These are phyloP conservation scores for Nematostella vectensis DNA, from an alignment of 92 coral and sea anemone species.

Conservation along the genomic window DNA sequence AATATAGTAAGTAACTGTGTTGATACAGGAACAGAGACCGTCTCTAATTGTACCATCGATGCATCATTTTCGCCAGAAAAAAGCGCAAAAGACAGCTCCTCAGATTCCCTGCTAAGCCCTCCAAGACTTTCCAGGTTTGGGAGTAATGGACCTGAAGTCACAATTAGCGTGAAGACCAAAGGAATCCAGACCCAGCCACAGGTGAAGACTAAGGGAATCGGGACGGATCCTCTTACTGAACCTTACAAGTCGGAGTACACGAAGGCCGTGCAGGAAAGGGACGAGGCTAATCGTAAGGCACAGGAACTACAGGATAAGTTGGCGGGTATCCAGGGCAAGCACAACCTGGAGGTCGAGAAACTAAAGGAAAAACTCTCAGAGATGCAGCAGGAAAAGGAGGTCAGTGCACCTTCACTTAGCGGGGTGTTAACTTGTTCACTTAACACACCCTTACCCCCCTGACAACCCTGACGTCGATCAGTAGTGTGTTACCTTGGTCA, in stretches of 20 bases:
- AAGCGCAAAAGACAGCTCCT: neutral
- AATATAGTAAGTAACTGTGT: neutral
- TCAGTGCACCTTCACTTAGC: no score
- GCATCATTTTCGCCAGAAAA: neutral
- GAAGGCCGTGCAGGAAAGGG: conserved; percentile 57
- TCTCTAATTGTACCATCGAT: neutral
- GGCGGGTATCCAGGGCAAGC: conserved; percentile 34
- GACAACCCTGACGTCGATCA: neutral
- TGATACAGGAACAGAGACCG: neutral
- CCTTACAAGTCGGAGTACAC: conserved; percentile 66
- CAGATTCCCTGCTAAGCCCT: neutral
- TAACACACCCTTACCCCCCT: neutral
- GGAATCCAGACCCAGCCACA: conserved; percentile 72
- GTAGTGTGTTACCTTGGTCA: no score
- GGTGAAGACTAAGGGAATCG: conserved; percentile 61
- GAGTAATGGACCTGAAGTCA: conserved; percentile 12
- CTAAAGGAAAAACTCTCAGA: conserved; percentile 62
- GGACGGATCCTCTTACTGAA: conserved; percentile 78
- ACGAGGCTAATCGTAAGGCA: conserved; percentile 36
- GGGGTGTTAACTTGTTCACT: neutral
- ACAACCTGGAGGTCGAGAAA: conserved; percentile 38
- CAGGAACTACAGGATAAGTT: conserved; percentile 56
- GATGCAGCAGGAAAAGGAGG: conserved; percentile 58
- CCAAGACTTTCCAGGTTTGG: conserved; percentile 5
- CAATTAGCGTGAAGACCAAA: conserved; percentile 33